Evolutionary conservation across 1,140 invertebrate genomes (phyloP), one percentile per base, ranked within the genome.

Genomic region (Diachasmimorpha longicaudata): DNA sequence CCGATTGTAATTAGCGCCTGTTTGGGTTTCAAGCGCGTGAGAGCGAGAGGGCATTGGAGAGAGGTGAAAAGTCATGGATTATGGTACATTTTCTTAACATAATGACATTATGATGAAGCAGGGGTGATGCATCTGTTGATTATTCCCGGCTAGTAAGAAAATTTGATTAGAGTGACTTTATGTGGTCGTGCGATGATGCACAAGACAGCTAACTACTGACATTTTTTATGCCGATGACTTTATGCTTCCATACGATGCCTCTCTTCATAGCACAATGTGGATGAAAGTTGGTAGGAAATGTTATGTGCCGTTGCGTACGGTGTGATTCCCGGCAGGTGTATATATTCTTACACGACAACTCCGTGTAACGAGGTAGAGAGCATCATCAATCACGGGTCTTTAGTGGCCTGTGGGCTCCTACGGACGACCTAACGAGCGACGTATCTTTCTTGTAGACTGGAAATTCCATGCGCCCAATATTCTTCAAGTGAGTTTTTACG

Each of bases 1-100:
- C 74, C 75, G 52, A 78, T 76, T 63, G 77, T 80, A 80, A 80
- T 80, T 80, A 80, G 79, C 77, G 71, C 76, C 76, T 76, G 76
- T 78, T 80, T 80, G 79, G 75, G 9, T 13, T 78, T 68, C 75
- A 74, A 37, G 36, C 72, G 72, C 74, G 78, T 58, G 58, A n/a
- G 13, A 72, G 19, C 6, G 36, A 19, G 11, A 46, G 16, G 36
- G 9, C 11, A 19, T 52, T 52, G 48, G 21, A 67, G 63, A 67
- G 19, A 39, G 68, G 37, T 16, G 16, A 52, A 16, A 6, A 19
- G 48, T 3, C 44, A 31, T 6, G 31, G 6, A 31, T 31, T 31
- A 6, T 31, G 6, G 31, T 2, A 31, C 2, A 31, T 31, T 31
- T 31, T 31, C 31, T 31, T 31, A 6, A n/a, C n/a, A 31, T 31